Percentiles rank a stretch among this genome's conserved stretches.
Conservation (phyloP, 1,140 invertebrate species). For the Zaprionus lachaisei region DNA sequence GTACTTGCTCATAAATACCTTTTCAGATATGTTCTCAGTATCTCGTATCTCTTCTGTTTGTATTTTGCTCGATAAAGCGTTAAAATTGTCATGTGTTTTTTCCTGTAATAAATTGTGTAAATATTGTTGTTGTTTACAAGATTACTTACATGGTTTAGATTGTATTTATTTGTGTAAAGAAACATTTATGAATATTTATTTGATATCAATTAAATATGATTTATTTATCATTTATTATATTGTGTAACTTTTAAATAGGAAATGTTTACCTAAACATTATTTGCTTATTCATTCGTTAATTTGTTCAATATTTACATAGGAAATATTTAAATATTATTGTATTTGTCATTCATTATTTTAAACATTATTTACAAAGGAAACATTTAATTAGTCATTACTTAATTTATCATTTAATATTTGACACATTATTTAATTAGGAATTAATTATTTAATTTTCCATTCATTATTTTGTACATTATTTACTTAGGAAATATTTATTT, state of each 20-base stretch:
- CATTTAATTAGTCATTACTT: too few species aligned
- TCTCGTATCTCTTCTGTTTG: constrained; percentile 1
- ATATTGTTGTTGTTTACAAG: background rate
- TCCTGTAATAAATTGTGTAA: constrained; percentile 9
- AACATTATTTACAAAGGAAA: too few species aligned
- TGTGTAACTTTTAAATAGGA: background rate
- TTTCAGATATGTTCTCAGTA: constrained; percentile 13
- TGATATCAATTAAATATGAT: background rate
- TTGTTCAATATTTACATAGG: background rate
- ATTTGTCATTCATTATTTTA: background rate
- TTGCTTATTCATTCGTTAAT: background rate
- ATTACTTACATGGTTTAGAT: constrained; percentile 4
- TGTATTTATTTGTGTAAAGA: background rate
- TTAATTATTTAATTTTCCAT: too few species aligned
- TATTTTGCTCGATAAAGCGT: constrained; percentile 2
- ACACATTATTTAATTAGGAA: too few species aligned
- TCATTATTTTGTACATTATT: too few species aligned
- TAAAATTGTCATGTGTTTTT: background rate
- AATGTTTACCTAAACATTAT: background rate
- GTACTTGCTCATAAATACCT: constrained; percentile 19
- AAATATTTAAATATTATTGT: background rate
- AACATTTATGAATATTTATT: background rate
- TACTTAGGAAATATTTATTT: too few species aligned
- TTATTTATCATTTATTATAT: background rate
- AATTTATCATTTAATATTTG: too few species aligned